Evolutionary conservation across 2,797 vertebrate species (phyloP).

Genomic region (Pampus argenteus): DNA sequence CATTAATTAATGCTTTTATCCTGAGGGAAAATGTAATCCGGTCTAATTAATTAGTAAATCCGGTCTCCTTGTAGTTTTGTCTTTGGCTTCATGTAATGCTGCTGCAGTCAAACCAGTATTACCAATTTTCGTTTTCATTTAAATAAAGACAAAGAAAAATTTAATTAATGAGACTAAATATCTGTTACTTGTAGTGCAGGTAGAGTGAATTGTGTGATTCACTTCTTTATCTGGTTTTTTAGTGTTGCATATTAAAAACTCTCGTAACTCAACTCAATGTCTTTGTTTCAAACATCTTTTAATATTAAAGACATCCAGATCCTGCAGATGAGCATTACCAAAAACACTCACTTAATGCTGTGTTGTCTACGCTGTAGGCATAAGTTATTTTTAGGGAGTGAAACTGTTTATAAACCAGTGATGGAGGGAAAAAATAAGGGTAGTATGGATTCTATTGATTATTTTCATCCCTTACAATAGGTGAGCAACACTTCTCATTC

Average conservation of each 20-base stretch:
- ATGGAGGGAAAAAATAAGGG: not conserved
- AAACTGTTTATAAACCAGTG: not conserved
- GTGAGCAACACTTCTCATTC: not conserved
- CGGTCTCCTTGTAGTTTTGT: slow-evolving; percentile 3
- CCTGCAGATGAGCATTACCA: not conserved
- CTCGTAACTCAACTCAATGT: too few relatives aligned
- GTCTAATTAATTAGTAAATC: too few relatives aligned
- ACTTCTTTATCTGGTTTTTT: not conserved
- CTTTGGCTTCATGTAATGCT: not conserved
- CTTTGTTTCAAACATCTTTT: not conserved
- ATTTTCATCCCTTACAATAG: not conserved
- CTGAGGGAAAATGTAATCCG: not conserved
- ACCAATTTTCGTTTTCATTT: not conserved
- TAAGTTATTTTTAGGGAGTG: not conserved
- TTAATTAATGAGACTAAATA: not conserved
- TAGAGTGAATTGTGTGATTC: not conserved
- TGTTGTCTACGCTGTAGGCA: not conserved
- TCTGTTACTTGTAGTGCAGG: not conserved
- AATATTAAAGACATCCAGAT: not conserved
- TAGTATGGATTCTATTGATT: not conserved
- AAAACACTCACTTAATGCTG: not conserved
- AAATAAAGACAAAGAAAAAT: not conserved
- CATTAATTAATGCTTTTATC: slow-evolving; percentile 23
- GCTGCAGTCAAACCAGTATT: not conserved
- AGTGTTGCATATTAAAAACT: not conserved